These are phyloP conservation scores for Trachurus trachurus DNA, from an alignment of 2,797 vertebrate species.

Conservation along the genomic window DNA sequence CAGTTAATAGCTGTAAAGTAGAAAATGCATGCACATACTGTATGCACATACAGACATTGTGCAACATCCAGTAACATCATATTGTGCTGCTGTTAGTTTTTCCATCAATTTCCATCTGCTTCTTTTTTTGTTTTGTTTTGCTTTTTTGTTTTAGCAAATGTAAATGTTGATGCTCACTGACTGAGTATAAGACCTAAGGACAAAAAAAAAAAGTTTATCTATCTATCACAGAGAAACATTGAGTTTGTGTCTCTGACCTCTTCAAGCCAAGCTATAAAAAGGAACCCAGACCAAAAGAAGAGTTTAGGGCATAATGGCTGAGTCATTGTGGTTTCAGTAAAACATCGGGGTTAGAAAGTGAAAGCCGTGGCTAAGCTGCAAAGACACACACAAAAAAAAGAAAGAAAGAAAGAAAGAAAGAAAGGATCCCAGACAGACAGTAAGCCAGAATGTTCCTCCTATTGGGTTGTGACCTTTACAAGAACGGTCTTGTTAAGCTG, in stretches of 20 bases:
- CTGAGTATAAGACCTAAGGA: constrained; percentile 17
- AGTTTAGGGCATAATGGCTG: constrained; percentile 31
- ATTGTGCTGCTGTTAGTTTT: constrained; percentile 17
- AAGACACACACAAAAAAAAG: not conserved
- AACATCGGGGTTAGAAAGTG: constrained; percentile 6
- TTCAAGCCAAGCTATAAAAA: constrained; percentile 21
- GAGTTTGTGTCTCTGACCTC: constrained; percentile 51
- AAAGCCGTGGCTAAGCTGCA: not conserved
- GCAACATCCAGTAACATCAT: constrained; percentile 3
- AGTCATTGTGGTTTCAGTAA: constrained; percentile 37
- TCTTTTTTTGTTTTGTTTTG: not conserved
- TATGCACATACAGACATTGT: not conserved
- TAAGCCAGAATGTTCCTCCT: not conserved
- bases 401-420: not conserved
- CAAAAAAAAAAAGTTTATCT: constrained; percentile 5
- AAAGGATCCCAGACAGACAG: not conserved
- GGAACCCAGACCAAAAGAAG: constrained; percentile 19
- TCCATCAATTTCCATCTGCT: not conserved
- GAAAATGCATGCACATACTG: too few relatives aligned
- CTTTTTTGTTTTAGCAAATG: not conserved
- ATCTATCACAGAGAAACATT: constrained; percentile 31
- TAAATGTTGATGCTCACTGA: constrained; percentile 9
- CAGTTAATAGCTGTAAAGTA: too few relatives aligned
- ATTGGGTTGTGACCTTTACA: constrained; percentile 28
- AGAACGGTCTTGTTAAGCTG: constrained; percentile 2